Conservation (phyloP, 1,140 invertebrate genomes). For the Pseudomyrmex dendroicus region DNA sequence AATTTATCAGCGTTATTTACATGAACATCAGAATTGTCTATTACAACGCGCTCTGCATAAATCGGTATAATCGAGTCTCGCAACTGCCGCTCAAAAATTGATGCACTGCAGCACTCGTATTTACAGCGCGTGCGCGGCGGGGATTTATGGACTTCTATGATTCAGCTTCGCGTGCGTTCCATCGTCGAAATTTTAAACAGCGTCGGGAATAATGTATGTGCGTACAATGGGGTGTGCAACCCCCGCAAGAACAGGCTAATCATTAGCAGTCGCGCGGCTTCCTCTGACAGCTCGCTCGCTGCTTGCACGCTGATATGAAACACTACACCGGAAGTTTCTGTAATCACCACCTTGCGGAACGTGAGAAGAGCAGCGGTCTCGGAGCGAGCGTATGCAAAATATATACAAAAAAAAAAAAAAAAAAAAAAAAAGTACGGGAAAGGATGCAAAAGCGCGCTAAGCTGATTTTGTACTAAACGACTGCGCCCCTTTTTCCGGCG, state of each 20-base stretch:
- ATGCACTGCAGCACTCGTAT: neutral
- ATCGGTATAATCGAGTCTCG: neutral
- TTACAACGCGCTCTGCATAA: neutral
- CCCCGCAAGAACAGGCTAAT: constrained; percentile 32
- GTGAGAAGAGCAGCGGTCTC: neutral
- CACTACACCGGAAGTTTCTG: constrained; percentile 55
- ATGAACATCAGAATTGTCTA: neutral
- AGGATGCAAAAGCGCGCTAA: constrained; percentile 57
- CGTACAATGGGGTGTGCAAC: neutral
- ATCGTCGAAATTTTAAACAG: constrained; percentile 31
- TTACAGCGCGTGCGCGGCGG: neutral
- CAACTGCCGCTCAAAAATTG: constrained; percentile 8
- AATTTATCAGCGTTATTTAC: neutral
- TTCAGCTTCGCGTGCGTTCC: neutral
- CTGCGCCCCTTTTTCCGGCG: constrained; percentile 11
- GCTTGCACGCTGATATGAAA: constrained; percentile 71
- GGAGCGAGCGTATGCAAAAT: constrained; percentile 48
- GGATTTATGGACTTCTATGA: constrained; percentile 19
- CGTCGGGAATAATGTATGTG: constrained; percentile 30
- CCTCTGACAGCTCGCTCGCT: constrained; percentile 24
- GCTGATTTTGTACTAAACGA: constrained; percentile 65
- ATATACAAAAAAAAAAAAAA: constrained; percentile 17
- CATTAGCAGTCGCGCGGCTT: constrained; percentile 46
- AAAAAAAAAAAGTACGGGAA: neutral
- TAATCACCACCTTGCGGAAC: constrained; percentile 46